phyloP scores from a whole-genome alignment of 1,140 invertebrate species.

The Mercenaria mercenaria region DNA sequence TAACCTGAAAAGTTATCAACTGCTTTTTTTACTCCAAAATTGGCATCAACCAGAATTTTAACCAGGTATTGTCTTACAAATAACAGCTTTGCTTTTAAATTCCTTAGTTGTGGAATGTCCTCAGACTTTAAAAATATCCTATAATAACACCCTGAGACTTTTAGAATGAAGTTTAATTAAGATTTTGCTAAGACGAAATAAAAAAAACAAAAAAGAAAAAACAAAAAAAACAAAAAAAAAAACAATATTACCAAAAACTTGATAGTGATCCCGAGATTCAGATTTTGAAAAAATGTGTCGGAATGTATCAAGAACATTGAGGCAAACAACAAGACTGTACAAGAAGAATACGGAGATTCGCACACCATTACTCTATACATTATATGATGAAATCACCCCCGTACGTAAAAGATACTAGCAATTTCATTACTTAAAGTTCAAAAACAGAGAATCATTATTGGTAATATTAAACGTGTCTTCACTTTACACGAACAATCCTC shows the following conservation, averaged over 20 bases:
- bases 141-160: too few species aligned
- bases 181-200: too few species aligned
- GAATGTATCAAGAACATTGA: neutral
- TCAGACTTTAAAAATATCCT: too few species aligned
- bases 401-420: conserved; percentile 29
- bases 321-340: neutral
- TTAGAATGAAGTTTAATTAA: too few species aligned
- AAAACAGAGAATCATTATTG: neutral
- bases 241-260: neutral
- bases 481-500: conserved; percentile 37
- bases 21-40: too few species aligned
- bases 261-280: neutral
- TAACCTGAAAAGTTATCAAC: too few species aligned
- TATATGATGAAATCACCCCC: neutral
- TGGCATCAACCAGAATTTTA: too few species aligned
- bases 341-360: neutral
- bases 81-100: too few species aligned
- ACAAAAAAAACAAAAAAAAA: too few species aligned
- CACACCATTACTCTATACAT: neutral
- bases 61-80: too few species aligned
- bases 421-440: conserved; percentile 5
- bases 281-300: neutral
- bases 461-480: conserved; percentile 4
- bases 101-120: too few species aligned
- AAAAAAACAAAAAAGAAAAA: too few species aligned